Base-by-base conservation (phyloP, 2,797 vertebrate genomes). In the Arrhamphus sclerolepis region DNA sequence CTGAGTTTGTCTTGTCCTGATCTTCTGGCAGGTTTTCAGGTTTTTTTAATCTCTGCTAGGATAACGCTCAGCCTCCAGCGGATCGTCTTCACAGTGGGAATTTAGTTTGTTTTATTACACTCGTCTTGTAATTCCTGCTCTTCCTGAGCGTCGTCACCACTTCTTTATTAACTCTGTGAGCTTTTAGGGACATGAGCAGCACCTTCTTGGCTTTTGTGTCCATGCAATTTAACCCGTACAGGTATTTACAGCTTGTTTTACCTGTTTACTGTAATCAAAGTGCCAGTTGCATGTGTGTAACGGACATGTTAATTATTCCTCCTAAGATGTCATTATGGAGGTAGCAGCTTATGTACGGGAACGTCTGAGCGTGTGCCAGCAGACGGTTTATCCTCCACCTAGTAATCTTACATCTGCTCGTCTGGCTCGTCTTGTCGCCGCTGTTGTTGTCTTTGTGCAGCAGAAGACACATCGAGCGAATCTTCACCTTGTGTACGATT, bases 181-280 rank as follows among this genome's bases (percentile, higher is more conserved):
- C 31, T 13, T 34, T 48, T 28, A n/a, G n/a, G n/a, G n/a, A n/a
- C n/a, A n/a, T n/a, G 9, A 58, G n/a, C 20, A 26, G 16, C 41
- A 1, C 59, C 18, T 29, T 48, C 22, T 46, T 50, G 24, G 10
- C 52, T 52, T 64, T 76, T 76, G 75, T 81, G 62, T 62, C 56
- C 59, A 47, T 62, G 62, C 57, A 42, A 20, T 75, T 75, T 81
- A 34, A 50, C 0, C 19, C 47, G 47, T 46, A 62, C 50, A 55
- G 56, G 56, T 66, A 62, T 72, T 83, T 79, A 70, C 66, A 72
- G 56, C 66, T 75, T 57, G 55, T 82, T 70, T 79, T 57, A 65
- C 61, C 29, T 86, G 84, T 84, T 82, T 72, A 84, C 82, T 81
- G 70, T 87, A 83, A 86, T 86, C 74, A 70, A 49, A 4, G 2